A percentile compares a stretch with the other conserved stretches of the same genome.
Evolutionary conservation across 2,888 invertebrate species (phyloP).

Genomic region (Orgyia antiqua): DNA sequence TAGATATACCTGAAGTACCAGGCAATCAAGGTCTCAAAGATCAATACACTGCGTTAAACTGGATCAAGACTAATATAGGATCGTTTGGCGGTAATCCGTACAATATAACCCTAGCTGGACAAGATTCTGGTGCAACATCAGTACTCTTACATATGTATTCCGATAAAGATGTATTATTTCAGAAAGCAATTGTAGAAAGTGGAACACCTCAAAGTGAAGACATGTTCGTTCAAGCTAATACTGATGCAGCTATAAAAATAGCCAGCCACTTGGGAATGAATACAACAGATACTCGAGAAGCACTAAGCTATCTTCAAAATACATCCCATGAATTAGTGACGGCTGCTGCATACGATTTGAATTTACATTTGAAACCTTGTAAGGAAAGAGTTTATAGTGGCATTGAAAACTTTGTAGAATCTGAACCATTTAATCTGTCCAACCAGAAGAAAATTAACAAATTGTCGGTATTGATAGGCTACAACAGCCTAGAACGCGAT

Average conservation of each 20-base stretch:
- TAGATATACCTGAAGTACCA: conserved; percentile 50
- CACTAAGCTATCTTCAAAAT: conserved; percentile 44
- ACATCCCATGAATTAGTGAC: conserved; percentile 48
- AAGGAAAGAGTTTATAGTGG: conserved; percentile 61
- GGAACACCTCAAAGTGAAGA: conserved; percentile 57
- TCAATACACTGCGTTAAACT: conserved; percentile 54
- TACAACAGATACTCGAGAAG: conserved; percentile 46
- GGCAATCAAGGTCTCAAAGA: conserved; percentile 70
- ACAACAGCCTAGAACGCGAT: conserved; percentile 46
- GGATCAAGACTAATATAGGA: conserved; percentile 58
- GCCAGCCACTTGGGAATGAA: conserved; percentile 52
- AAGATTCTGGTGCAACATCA: conserved; percentile 60
- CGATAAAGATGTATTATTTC: conserved; percentile 53
- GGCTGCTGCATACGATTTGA: conserved; percentile 44
- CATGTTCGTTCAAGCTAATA: conserved; percentile 52
- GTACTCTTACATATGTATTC: conserved; percentile 58
- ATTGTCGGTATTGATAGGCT: conserved; percentile 59
- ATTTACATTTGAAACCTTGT: conserved; percentile 51
- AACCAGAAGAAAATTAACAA: conserved; percentile 51
- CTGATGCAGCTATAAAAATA: conserved; percentile 48
- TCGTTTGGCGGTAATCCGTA: conserved; percentile 67
- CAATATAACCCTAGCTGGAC: conserved; percentile 60
- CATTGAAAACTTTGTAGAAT: conserved; percentile 53
- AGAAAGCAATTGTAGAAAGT: conserved; percentile 60
- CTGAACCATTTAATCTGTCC: conserved; percentile 49